Conservation (phyloP, 2,888 invertebrate species). For the Bruchidius siliquastri region DNA sequence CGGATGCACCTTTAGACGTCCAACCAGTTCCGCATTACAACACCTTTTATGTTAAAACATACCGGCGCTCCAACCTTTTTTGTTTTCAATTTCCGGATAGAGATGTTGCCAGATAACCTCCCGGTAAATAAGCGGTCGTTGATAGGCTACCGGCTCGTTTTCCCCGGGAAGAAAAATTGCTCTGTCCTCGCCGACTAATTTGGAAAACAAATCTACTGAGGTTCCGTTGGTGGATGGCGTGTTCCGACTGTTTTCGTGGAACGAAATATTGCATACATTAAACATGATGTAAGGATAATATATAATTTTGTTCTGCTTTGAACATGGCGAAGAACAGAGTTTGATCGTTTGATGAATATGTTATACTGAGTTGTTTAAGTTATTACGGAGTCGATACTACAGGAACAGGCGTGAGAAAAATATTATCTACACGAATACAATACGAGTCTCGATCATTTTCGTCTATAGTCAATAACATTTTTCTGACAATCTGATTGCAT, state of each 20-base stretch:
- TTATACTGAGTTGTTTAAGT: too few species aligned
- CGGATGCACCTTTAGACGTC: background rate
- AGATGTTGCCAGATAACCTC: background rate
- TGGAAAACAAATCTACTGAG: background rate
- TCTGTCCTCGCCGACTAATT: background rate
- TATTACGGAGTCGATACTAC: too few species aligned
- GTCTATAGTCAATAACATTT: too few species aligned
- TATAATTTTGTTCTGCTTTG: background rate
- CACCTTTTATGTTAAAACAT: background rate
- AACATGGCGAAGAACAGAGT: background rate
- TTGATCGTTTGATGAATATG: background rate
- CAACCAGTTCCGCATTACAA: background rate
- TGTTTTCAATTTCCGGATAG: background rate
- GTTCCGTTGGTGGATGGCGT: background rate
- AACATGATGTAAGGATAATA: background rate
- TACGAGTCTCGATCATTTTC: too few species aligned
- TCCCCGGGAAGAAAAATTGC: background rate
- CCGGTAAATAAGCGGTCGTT: background rate
- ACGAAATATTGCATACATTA: background rate
- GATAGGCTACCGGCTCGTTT: background rate
- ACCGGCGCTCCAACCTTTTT: background rate
- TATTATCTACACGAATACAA: too few species aligned
- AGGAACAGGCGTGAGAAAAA: too few species aligned
- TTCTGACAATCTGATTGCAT: too few species aligned
- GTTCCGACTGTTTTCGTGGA: background rate